Base-by-base conservation (phyloP, 2,888 invertebrate species). In the Omphaloscelis lunosa region DNA sequence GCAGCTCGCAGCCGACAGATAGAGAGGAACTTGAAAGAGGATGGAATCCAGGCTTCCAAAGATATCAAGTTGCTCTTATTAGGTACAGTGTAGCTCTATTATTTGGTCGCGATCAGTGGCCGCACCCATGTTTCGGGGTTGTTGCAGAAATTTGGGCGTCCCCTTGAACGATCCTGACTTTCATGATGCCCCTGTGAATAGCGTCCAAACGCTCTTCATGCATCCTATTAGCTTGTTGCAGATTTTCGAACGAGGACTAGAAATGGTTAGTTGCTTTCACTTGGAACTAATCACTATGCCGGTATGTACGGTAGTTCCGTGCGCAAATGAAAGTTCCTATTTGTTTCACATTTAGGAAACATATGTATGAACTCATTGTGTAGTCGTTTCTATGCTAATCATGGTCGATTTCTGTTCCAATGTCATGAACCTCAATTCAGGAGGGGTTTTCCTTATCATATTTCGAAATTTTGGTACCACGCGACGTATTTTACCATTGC, bases 51-150 rank as follows among this genome's bases (percentile, higher is more conserved):
- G 96, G 99, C 99, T 84, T 99, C 99, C 93, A 99, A 99, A 97
- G 99, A 99, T 97, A 99, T 99, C 95, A 99, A 99, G 97, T 97
- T 99, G 91, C 97, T 99, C 91, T 97, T 99, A 91, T 97, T 99
- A 96, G 99, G 99, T 99, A 97, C 97, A 97, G 82, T 85, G 72
- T 85, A 86, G 72, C 79, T 82, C 75, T 76, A 80, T 85, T 88
- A 86, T 84, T 86, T 84, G 73, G 82, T 82, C 73, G 77, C 85
- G 78, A 82, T 86, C 72, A 67, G 77, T 89, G 94, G 93, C 96
- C 96, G 96, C 96, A 95, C 96, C 96, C 95, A 94, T 93, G 89
- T 91, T 90, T 89, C 88, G 88, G 88, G 77, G 66, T 79, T 88
- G 86, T 87, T 84, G 72, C 78, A 87, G 84, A 80, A 84, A 86